A percentile compares a stretch with the other conserved stretches of the same genome.
Evolutionary conservation across 1,140 invertebrate species (phyloP).

Genomic region (Trachymyrmex septentrionalis): DNA sequence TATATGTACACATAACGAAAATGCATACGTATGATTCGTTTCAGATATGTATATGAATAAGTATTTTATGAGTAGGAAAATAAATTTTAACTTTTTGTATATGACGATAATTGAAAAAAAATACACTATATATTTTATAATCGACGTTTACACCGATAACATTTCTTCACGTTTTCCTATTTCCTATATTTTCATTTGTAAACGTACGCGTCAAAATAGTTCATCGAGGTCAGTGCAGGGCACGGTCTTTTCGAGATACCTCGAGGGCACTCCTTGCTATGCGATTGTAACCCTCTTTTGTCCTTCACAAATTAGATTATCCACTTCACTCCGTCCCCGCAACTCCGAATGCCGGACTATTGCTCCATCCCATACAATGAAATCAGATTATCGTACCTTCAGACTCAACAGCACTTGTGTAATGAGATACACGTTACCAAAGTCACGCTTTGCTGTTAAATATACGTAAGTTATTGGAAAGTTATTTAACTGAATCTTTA

Average conservation of each 20-base stretch:
- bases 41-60: background rate
- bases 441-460: background rate
- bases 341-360: slow-evolving; percentile 19
- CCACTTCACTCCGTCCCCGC: slow-evolving; percentile 1
- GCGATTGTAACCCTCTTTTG: slow-evolving; percentile 9
- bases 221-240: background rate
- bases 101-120: slow-evolving; percentile 13
- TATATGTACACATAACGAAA: background rate
- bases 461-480: background rate
- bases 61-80: slow-evolving; percentile 44
- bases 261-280: background rate
- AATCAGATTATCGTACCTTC: slow-evolving; percentile 22
- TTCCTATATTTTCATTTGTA: background rate
- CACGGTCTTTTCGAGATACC: background rate
- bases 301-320: slow-evolving; percentile 37
- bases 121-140: slow-evolving; percentile 35
- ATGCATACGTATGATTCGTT: background rate
- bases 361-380: background rate
- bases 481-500: background rate
- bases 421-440: background rate
- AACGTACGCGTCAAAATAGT: background rate
- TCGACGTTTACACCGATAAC: background rate
- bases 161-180: background rate
- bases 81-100: slow-evolving; percentile 62
- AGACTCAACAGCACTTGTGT: background rate